Evolutionary conservation across 2,797 vertebrate species (phyloP).

Genomic region (Chelmon rostratus): DNA sequence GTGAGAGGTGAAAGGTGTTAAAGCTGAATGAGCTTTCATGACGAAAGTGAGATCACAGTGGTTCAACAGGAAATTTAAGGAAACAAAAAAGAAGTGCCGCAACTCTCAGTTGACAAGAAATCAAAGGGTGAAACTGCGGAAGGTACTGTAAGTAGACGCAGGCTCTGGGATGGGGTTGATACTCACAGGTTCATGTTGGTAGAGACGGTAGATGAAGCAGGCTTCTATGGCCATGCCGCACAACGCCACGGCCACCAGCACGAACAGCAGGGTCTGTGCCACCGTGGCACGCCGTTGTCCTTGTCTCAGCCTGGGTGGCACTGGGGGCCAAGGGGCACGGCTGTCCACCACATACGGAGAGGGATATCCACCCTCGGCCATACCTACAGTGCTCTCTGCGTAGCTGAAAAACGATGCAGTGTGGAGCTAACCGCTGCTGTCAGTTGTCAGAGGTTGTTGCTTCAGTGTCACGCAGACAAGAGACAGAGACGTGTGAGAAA

Average conservation of each 20-base stretch:
- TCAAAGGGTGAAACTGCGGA: background rate
- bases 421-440: conserved; percentile 3
- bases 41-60: conserved; percentile 16
- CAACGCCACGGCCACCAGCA: conserved; percentile 80
- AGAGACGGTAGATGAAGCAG: conserved; percentile 81
- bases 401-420: background rate
- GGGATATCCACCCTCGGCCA: conserved; percentile 53
- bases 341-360: conserved; percentile 78
- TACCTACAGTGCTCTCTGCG: conserved; percentile 19
- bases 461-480: background rate
- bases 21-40: conserved; percentile 1
- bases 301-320: conserved; percentile 63
- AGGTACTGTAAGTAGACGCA: background rate
- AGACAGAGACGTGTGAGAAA: conserved; percentile 1
- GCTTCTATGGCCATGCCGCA: conserved; percentile 78
- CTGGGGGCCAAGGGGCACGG: conserved; percentile 38
- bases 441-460: conserved; percentile 16
- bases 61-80: background rate
- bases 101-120: background rate
- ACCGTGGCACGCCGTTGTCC: rapidly evolving
- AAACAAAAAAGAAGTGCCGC: background rate
- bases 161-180: background rate
- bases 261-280: conserved; percentile 69
- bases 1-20: conserved; percentile 13
- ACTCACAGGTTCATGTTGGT: conserved; percentile 73